These are phyloP conservation scores for Xiphias gladius DNA, from an alignment of 2,113 vertebrate genomes.

Conservation along the genomic window DNA sequence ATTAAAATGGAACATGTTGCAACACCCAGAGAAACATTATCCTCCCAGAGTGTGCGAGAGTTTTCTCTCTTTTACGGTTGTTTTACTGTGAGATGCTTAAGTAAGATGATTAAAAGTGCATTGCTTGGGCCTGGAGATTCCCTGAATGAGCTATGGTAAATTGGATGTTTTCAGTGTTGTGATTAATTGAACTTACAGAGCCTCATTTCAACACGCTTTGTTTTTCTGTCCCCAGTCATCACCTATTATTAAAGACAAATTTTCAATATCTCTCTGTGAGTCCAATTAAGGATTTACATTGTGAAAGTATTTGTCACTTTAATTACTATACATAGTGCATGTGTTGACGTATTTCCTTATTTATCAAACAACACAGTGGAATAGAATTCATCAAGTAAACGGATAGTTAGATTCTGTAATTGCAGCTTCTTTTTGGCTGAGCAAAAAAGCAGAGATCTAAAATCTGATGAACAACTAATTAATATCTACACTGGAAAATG, in stretches of 20 bases:
- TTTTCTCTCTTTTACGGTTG: constrained; percentile 74
- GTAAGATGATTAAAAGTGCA: constrained; percentile 99
- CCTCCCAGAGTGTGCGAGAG: constrained; percentile 63
- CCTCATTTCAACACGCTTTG: constrained; percentile 98
- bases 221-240: constrained; percentile 99
- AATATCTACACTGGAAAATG: constrained; percentile 39
- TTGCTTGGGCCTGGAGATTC: constrained; percentile 96
- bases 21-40: constrained; percentile 77
- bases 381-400: constrained; percentile 98
- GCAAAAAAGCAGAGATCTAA: constrained; percentile 83
- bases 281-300: constrained; percentile 99
- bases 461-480: constrained; percentile 82
- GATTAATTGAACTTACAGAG: constrained; percentile 97
- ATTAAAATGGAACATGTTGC: constrained; percentile 70
- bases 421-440: constrained; percentile 88
- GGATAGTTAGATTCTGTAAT: constrained; percentile 95
- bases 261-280: constrained; percentile 99
- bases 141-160: constrained; percentile 98
- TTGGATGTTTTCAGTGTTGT: constrained; percentile 96
- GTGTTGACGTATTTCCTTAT: constrained; percentile 98
- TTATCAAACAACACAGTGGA: constrained; percentile 97
- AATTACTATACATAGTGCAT: constrained; percentile 99
- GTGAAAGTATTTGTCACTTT: constrained; percentile 99
- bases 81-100: constrained; percentile 83
- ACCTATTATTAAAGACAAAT: constrained; percentile 99